Evolutionary conservation across 2,888 invertebrate genomes (phyloP).

Genomic region (Trissoscelio sp.): DNA sequence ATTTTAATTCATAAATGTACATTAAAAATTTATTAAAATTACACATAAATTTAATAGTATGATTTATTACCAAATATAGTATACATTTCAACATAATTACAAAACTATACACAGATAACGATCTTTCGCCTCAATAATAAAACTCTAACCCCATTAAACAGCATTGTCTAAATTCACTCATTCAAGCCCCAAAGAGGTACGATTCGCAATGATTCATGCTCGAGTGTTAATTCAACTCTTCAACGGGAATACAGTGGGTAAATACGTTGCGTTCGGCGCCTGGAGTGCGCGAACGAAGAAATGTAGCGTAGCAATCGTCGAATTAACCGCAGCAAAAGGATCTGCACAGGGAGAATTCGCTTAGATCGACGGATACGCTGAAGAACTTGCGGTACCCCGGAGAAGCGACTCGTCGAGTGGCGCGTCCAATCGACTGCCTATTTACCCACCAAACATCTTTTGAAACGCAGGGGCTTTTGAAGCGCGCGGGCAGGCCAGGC

Average conservation of each 20-base stretch:
- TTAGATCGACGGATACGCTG: constrained; percentile 79
- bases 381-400: constrained; percentile 24
- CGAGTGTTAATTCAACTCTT: constrained; percentile 31
- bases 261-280: constrained; percentile 29
- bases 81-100: too few species aligned
- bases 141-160: background rate
- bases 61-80: too few species aligned
- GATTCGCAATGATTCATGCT: constrained; percentile 47
- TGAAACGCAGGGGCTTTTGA: constrained; percentile 73
- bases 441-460: constrained; percentile 79
- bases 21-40: too few species aligned
- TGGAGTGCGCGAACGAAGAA: constrained; percentile 2
- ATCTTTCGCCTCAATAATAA: constrained; percentile 6
- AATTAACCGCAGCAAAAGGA: constrained; percentile 65
- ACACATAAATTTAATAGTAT: too few species aligned
- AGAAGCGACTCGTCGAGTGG: constrained; percentile 59
- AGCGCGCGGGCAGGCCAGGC: constrained; percentile 50
- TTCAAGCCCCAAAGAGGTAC: constrained; percentile 4
- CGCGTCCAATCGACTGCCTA: constrained; percentile 78
- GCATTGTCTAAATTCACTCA: constrained; percentile 9
- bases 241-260: constrained; percentile 17
- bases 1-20: too few species aligned
- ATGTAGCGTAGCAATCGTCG: constrained; percentile 47
- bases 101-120: constrained; percentile 35
- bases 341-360: constrained; percentile 76